phyloP scores from a whole-genome alignment of 2,797 vertebrate species.

The Sebastes oblongus region DNA sequence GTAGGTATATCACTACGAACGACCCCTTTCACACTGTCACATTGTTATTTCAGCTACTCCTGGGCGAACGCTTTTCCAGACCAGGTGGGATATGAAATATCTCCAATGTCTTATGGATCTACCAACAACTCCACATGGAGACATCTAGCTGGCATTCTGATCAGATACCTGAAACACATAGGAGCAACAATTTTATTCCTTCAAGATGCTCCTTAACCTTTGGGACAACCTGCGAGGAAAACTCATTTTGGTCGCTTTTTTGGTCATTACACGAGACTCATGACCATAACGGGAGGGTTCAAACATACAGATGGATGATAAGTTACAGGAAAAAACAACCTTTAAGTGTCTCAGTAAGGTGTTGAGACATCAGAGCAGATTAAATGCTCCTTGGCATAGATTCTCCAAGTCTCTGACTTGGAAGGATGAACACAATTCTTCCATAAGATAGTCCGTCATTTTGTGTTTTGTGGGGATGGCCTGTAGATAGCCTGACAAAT shows the following conservation, averaged over 20 bases:
- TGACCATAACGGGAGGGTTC: neutral
- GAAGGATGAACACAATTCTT: neutral
- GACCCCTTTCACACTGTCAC: neutral
- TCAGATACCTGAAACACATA: too few species aligned
- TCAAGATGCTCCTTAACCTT: neutral
- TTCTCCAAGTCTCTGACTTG: neutral
- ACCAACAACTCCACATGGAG: too few species aligned
- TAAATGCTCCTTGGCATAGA: neutral
- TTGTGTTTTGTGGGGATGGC: neutral
- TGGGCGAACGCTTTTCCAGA: neutral
- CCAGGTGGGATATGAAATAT: neutral
- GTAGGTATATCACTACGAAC: neutral
- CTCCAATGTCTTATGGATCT: neutral
- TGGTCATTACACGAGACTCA: too few species aligned
- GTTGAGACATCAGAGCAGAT: neutral
- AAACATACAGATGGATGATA: too few species aligned
- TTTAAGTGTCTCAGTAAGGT: neutral
- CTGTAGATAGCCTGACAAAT: neutral
- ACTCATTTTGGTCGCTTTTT: neutral
- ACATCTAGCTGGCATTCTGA: too few species aligned
- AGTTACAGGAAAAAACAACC: too few species aligned
- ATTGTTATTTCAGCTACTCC: neutral
- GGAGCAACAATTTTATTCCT: neutral
- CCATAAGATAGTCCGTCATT: neutral
- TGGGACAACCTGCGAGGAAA: neutral